Conservation (phyloP, 2,797 vertebrate species). For the Cyprinodon diabolis region DNA sequence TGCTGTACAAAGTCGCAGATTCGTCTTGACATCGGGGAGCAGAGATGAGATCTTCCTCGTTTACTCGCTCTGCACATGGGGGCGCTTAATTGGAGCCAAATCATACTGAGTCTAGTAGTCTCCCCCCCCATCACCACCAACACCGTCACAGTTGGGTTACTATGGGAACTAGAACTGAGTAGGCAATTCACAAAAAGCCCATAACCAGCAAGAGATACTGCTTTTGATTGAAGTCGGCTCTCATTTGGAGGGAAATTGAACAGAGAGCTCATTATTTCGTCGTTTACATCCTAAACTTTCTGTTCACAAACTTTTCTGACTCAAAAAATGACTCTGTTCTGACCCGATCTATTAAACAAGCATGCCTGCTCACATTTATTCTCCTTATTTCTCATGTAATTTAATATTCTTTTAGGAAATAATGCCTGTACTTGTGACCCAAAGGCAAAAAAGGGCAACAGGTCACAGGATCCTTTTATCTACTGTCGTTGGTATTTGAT, state of each 20-base stretch:
- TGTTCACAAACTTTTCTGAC: not conserved
- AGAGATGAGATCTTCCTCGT: constrained; percentile 42
- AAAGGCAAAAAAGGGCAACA: too few relatives aligned
- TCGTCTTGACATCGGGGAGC: constrained; percentile 36
- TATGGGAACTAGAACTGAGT: constrained; percentile 62
- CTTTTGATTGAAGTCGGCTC: constrained; percentile 13
- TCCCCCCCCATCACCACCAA: constrained; percentile 21
- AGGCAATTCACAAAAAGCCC: constrained; percentile 38
- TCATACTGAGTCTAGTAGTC: constrained; percentile 50
- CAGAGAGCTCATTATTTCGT: not conserved
- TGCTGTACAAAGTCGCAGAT: constrained; percentile 35
- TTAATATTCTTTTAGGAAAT: too few relatives aligned
- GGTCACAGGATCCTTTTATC: too few relatives aligned
- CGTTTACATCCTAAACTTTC: not conserved
- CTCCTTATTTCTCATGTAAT: too few relatives aligned
- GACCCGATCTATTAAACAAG: not conserved
- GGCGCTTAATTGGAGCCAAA: constrained; percentile 52
- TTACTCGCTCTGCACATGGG: constrained; percentile 35
- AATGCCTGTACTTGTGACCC: too few relatives aligned
- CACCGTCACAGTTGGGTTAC: constrained; percentile 51
- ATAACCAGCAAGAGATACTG: constrained; percentile 44
- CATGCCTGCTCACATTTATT: not conserved
- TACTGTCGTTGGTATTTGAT: too few relatives aligned
- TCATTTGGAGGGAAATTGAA: constrained; percentile 17
- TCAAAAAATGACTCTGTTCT: not conserved